Evolutionary conservation across 2,888 invertebrate genomes (phyloP).

Genomic region (Brenthis daphne): DNA sequence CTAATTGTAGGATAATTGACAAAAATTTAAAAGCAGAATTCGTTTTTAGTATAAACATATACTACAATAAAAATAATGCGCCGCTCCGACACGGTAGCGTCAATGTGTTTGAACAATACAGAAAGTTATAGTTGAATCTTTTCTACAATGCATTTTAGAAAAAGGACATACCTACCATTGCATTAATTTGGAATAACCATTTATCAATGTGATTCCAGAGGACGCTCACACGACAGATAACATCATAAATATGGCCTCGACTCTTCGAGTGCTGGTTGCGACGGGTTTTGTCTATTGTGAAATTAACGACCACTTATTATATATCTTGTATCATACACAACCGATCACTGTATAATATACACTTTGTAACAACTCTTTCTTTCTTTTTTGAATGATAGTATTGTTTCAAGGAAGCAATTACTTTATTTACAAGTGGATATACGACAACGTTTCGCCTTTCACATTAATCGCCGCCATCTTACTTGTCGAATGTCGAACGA

Average conservation of each 20-base stretch:
- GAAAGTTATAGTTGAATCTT: conserved; percentile 49
- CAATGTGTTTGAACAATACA: conserved; percentile 71
- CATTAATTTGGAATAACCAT: conserved; percentile 68
- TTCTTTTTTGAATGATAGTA: conserved; percentile 51
- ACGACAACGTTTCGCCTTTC: conserved; percentile 84
- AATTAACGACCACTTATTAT: conserved; percentile 67
- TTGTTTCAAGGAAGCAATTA: conserved; percentile 62
- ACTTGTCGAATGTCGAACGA: conserved; percentile 80
- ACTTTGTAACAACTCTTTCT: conserved; percentile 56
- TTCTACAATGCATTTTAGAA: conserved; percentile 46
- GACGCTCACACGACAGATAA: conserved; percentile 82
- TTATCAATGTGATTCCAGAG: conserved; percentile 75
- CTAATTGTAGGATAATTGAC: background rate
- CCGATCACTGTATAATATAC: conserved; percentile 61
- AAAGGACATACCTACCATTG: conserved; percentile 78
- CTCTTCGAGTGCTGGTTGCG: conserved; percentile 76
- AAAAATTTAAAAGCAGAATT: background rate
- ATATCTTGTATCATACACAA: conserved; percentile 56
- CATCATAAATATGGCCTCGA: conserved; percentile 86
- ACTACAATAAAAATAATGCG: conserved; percentile 65
- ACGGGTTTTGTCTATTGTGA: conserved; percentile 81
- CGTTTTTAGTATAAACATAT: conserved; percentile 28
- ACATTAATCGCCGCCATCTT: conserved; percentile 86
- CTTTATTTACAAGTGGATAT: conserved; percentile 80
- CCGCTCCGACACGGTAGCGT: conserved; percentile 74